A percentile compares a stretch with the other conserved stretches of the same genome.
phyloP scores from a whole-genome alignment of 2,888 invertebrate species.

The Thymelicus sylvestris region DNA sequence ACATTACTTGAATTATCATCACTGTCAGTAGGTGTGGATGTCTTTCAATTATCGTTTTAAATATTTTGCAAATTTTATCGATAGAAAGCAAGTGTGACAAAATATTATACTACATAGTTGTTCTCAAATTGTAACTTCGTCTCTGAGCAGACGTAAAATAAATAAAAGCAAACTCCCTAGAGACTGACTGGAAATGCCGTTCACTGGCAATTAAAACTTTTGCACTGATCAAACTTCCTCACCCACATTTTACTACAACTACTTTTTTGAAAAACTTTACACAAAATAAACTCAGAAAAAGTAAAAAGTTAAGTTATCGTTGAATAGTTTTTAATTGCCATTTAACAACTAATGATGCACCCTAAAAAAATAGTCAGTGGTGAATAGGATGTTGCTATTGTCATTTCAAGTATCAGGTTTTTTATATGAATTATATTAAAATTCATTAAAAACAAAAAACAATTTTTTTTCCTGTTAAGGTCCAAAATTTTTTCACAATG shows the following conservation, averaged over 20 bases:
- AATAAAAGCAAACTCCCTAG: constrained; percentile 57
- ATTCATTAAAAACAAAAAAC: too few relatives aligned
- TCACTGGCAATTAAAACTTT: constrained; percentile 81
- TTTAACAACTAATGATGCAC: too few relatives aligned
- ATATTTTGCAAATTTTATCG: not conserved
- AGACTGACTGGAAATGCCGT: constrained; percentile 64
- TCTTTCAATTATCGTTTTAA: not conserved
- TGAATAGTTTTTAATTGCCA: too few relatives aligned
- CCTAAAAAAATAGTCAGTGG: too few relatives aligned
- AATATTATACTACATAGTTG: too few relatives aligned
- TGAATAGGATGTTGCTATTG: too few relatives aligned
- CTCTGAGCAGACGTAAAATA: constrained; percentile 61
- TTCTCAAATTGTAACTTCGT: constrained; percentile 20
- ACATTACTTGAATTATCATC: too few relatives aligned
- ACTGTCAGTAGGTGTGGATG: too few relatives aligned
- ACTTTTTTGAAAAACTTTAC: constrained; percentile 49
- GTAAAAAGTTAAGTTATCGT: constrained; percentile 44
- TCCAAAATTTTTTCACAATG: too few relatives aligned
- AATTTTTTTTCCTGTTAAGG: too few relatives aligned
- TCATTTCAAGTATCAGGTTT: too few relatives aligned
- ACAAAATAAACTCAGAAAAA: constrained; percentile 20
- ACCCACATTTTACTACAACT: constrained; percentile 66
- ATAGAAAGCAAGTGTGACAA: not conserved
- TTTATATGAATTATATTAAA: too few relatives aligned
- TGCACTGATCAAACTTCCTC: constrained; percentile 75